Base-by-base conservation (phyloP, 2,797 vertebrate species). In the Geotrypetes seraphini region DNA sequence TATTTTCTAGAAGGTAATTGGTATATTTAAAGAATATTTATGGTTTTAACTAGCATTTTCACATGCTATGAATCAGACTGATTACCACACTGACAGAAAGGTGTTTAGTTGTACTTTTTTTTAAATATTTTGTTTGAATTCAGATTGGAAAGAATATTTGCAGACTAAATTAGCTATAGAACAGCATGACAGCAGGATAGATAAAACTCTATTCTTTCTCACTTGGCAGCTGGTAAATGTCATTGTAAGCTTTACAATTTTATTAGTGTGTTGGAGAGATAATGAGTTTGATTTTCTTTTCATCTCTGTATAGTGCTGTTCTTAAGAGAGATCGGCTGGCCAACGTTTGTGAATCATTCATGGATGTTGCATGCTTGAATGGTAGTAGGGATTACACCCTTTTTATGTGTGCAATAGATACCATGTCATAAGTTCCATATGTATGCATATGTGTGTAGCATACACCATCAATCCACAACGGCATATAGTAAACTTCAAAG, bases 181-280 rank as follows among this genome's bases (percentile, higher is more conserved):
- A 43, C 30, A 21, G 19, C 28, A 43, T 38, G 35, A 33, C 38
- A 33, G 25, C 19, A 22, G 31, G 26, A 21, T n/a, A 25, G 36
- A 26, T 30, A 39, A 46, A 36, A 21, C 19, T n/a, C n/a, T 25
- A 12, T 39, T 39, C 36, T 34, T 34, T 47, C 43, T 36, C 36
- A 33, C 43, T 39, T 39, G 43, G 39, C 43, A 47, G 43, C 43
- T 47, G 43, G 25, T 47, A 47, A 39, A 47, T 47, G 43, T 47
- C 36, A 39, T 47, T 39, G 43, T 39, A 28, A 39, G 47, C 33
- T 47, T 47, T 39, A 33, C 43, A 39, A 31, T 35, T 39, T 39
- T 46, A 38, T 34, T 47, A 47, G 24, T 31, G 39, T 16, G 22
- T 39, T 39, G 26, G 12, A 22, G 43, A 34, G 36, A 39, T 47